These are phyloP conservation scores for Rallus limicola DNA, from an alignment of 2,113 vertebrate species.

Conservation along the genomic window DNA sequence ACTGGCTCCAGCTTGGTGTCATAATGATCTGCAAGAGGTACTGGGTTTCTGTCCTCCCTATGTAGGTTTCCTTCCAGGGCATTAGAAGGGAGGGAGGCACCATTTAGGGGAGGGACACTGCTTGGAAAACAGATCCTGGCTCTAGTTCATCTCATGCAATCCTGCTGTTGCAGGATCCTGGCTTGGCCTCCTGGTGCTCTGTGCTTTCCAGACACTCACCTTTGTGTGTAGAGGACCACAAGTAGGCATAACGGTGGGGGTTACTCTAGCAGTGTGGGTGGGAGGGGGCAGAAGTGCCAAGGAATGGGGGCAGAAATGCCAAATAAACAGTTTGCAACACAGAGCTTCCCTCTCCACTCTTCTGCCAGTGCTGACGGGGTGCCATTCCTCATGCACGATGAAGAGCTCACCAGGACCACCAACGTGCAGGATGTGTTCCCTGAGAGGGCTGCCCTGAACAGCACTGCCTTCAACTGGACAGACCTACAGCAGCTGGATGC, in stretches of 20 bases:
- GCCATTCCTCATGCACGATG: slow-evolving; percentile 94
- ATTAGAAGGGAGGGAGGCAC: not conserved
- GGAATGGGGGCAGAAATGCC: not conserved
- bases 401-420: slow-evolving; percentile 86
- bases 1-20: not conserved
- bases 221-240: not conserved
- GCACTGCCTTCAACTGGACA: slow-evolving; percentile 79
- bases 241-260: not conserved
- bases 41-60: not conserved
- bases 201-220: not conserved
- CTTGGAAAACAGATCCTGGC: not conserved
- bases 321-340: not conserved
- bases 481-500: slow-evolving; percentile 85
- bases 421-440: slow-evolving; percentile 78
- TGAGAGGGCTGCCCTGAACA: not conserved
- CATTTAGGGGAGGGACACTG: not conserved
- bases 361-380: slow-evolving; percentile 73
- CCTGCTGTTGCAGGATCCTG: not conserved
- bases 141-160: not conserved
- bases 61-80: not conserved
- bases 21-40: not conserved
- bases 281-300: not conserved
- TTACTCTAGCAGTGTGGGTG: not conserved
- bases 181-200: not conserved
- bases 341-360: not conserved